Evolutionary conservation across 2,797 vertebrate species (phyloP), one percentile per base, ranked within the genome.

Genomic region (Sparus aurata): DNA sequence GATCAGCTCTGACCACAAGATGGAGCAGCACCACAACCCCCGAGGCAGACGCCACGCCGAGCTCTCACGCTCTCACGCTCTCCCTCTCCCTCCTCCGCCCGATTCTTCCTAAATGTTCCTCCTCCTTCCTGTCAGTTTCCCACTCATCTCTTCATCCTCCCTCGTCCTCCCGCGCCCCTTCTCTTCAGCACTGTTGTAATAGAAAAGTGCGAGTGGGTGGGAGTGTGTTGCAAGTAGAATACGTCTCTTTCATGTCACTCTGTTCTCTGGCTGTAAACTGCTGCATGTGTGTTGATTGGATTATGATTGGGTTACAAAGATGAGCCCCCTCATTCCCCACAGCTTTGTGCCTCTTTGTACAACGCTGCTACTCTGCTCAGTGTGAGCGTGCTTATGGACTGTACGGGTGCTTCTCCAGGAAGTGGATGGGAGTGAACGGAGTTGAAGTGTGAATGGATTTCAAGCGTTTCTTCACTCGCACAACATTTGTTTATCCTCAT

Each of bases 261-360:
- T 34, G 49, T 65, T 59, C 60, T 47, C 47, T 65, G 67, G 50
- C 58, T 59, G 45, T 54, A 27, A 58, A 27, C 52, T 16, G 70
- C 43, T 55, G 12, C 54, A 7, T 61, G 2, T 65, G 5, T 66
- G 30, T 70, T 77, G 46, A 49, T 59, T 38, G 85, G 63, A 20
- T 57, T 77, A 23, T 79, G 76, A 86, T 67, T 80, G 77, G 86
- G 91, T 88, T 87, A 83, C 41, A 79, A 12, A 13, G 74, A 81
- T 82, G 57, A 76, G 30, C 77, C 68, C 75, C 66, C 46, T 87
- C 58, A 58, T 84, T 77, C 77, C 58, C 34, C 27, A n/a, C 64
- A 12, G 80, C 79, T 64, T 38, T 25, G 50, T 60, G 60, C 76
- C 50, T 75, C 73, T 77, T 41, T 77, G 52, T 84, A 1, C 25